Percentiles rank a stretch among this genome's conserved stretches.
These are phyloP conservation scores for Chiridota heheva DNA, from an alignment of 35 echinoderm and acorn worm genomes.

Conservation along the genomic window DNA sequence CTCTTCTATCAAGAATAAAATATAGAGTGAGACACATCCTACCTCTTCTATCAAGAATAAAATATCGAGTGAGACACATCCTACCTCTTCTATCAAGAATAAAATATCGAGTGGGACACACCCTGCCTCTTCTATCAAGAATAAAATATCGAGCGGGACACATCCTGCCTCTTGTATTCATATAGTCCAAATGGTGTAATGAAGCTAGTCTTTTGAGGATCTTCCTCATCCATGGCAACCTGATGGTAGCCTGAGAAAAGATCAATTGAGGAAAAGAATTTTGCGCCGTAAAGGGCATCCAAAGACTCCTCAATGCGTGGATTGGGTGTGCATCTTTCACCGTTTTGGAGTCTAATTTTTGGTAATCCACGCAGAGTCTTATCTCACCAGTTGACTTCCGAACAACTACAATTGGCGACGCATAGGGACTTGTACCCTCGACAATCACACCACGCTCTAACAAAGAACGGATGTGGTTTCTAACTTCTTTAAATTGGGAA, in stretches of 20 bases:
- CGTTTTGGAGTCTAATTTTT: constrained; percentile 11
- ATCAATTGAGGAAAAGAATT: constrained; percentile 32
- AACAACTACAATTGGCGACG: constrained; percentile 34
- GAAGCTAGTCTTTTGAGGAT: constrained; percentile 27
- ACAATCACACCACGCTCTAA: constrained; percentile 29
- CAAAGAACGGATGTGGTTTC: no score
- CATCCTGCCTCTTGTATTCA: constrained; percentile 15
- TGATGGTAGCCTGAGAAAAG: constrained; percentile 29
- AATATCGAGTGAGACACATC: no score
- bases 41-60: no score
- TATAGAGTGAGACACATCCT: no score
- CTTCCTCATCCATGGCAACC: constrained; percentile 33
- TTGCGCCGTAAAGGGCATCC: constrained; percentile 28
- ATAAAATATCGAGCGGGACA: constrained; percentile 41
- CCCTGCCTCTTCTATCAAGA: no score
- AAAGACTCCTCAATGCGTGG: constrained; percentile 27
- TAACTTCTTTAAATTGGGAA: no score
- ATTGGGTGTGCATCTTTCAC: not conserved
- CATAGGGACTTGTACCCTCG: constrained; percentile 8
- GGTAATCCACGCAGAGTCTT: constrained; percentile 38
- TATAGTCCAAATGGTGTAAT: constrained; percentile 32
- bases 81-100: no score
- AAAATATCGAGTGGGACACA: no score
- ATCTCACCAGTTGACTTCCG: not conserved
- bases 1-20: no score